Percentiles rank a stretch among this genome's conserved stretches.
phyloP scores from a whole-genome alignment of 92 coral and sea anemone species.

The Meandrina meandrites region DNA sequence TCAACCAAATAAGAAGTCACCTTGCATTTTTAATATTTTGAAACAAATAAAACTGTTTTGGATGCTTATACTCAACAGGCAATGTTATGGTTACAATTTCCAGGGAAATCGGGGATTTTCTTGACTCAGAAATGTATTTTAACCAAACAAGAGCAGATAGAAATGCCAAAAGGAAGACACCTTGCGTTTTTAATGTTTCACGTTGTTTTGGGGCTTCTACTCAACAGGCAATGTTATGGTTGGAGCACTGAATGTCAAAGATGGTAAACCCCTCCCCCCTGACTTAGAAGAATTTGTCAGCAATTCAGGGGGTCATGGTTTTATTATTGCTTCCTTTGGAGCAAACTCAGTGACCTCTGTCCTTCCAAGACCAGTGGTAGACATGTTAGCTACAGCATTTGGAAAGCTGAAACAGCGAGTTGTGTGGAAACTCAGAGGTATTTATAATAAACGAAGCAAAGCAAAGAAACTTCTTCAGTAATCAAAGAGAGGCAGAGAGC shows the following conservation, averaged over 20 bases:
- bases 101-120: too few species aligned
- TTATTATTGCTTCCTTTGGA: constrained; percentile 57
- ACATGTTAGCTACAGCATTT: constrained; percentile 53
- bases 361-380: constrained; percentile 18
- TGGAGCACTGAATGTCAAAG: constrained; percentile 50
- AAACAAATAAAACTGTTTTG: too few species aligned
- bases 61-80: too few species aligned
- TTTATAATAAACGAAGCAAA: too few species aligned
- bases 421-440: constrained; percentile 57
- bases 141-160: too few species aligned
- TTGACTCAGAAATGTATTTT: too few species aligned
- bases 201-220: not conserved
- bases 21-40: too few species aligned
- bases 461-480: not conserved
- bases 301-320: constrained; percentile 51
- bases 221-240: constrained; percentile 53
- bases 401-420: constrained; percentile 48
- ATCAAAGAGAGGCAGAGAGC: not conserved
- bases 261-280: constrained; percentile 45
- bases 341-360: constrained; percentile 31
- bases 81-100: too few species aligned
- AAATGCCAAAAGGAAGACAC: too few species aligned
- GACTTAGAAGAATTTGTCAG: constrained; percentile 48
- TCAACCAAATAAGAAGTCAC: too few species aligned
- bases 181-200: not conserved